A percentile compares a stretch with the other conserved stretches of the same genome.
phyloP scores from a whole-genome alignment of 1,140 invertebrate genomes.

The Polypedilum vanderplanki region DNA sequence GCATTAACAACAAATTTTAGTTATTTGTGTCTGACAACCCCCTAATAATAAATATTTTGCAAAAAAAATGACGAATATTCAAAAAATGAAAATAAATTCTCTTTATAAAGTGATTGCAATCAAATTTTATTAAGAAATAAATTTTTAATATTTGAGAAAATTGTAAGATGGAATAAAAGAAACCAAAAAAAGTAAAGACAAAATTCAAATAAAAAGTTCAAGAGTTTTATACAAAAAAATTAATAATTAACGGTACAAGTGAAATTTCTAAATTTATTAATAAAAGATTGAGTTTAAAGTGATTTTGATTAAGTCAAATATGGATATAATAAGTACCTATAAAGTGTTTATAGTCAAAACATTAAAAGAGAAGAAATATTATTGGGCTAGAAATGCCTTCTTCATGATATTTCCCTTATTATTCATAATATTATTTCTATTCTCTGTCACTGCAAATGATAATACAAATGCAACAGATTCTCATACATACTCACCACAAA shows the following conservation, averaged over 20 bases:
- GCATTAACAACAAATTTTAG: no score
- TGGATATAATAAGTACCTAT: not conserved
- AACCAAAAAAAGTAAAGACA: no score
- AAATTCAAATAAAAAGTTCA: no score
- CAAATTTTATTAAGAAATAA: no score
- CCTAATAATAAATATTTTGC: no score
- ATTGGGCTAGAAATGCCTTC: not conserved
- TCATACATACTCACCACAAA: not conserved
- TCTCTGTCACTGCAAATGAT: not conserved
- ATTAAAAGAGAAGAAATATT: conserved; percentile 19
- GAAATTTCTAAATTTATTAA: not conserved
- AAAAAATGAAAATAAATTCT: no score
- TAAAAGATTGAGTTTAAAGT: not conserved
- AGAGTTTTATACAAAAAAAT: not conserved
- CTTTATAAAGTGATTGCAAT: no score
- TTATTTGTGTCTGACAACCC: no score
- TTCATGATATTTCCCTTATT: not conserved
- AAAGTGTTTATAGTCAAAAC: conserved; percentile 21
- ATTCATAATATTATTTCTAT: not conserved
- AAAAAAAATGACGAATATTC: no score
- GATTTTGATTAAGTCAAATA: not conserved
- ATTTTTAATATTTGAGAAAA: no score
- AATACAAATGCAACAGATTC: not conserved
- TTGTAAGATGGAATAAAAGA: no score
- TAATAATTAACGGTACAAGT: conserved; percentile 14